Percentiles rank a stretch among this genome's conserved stretches.
These are phyloP conservation scores for Lutra lutra DNA, from an alignment of 2,797 vertebrate species.

Conservation along the genomic window DNA sequence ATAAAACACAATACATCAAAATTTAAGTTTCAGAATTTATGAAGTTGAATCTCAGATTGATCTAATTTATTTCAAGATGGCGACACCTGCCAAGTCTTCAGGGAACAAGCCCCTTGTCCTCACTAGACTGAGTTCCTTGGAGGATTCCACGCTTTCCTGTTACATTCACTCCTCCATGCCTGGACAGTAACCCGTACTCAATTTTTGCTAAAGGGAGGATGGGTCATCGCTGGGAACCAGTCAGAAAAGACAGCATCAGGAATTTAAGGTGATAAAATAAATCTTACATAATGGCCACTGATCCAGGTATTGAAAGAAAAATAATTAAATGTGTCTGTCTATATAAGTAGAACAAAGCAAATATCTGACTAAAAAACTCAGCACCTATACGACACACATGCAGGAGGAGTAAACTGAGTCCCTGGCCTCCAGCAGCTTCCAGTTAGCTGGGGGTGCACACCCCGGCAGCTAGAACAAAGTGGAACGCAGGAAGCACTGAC, in stretches of 20 bases:
- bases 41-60: not conserved
- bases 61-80: not conserved
- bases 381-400: not conserved
- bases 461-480: too few species aligned
- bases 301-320: constrained; percentile 32
- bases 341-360: not conserved
- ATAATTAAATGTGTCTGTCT: not conserved
- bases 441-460: not conserved
- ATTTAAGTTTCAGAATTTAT: constrained; percentile 49
- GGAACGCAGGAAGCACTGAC: not conserved
- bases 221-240: not conserved
- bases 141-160: not conserved
- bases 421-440: not conserved
- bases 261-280: constrained; percentile 40
- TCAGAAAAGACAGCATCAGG: constrained; percentile 16
- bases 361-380: not conserved
- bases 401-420: not conserved
- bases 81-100: not conserved
- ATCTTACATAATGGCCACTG: not conserved
- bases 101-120: not conserved
- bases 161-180: not conserved
- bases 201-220: not conserved
- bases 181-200: not conserved
- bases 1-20: constrained; percentile 35
- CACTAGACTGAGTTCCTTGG: not conserved